Evolutionary conservation across 2,797 vertebrate species (phyloP).

Genomic region (Ceyx erithaca): DNA sequence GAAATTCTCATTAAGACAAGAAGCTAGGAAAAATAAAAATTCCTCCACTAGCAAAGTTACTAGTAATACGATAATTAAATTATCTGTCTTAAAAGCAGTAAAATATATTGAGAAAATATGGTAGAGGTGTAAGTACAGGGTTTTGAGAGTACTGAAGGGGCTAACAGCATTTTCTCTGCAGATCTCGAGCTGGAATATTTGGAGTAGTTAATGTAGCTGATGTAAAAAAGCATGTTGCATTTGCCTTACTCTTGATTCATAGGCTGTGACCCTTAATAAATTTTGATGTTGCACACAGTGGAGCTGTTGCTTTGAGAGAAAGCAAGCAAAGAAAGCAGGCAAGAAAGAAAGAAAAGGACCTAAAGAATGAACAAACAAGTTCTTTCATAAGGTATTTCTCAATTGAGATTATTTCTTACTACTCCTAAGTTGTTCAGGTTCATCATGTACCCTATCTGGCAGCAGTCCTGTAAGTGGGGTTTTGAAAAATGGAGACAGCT

Average conservation of each 20-base stretch:
- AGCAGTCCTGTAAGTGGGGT: not conserved
- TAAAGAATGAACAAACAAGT: conserved; percentile 50
- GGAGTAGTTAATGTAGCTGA: conserved; percentile 17
- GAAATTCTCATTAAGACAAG: conserved; percentile 64
- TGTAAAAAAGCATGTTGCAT: conserved; percentile 11
- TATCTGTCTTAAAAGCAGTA: conserved; percentile 33
- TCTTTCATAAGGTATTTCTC: conserved; percentile 54
- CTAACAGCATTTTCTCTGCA: conserved; percentile 9
- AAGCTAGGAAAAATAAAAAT: conserved; percentile 48
- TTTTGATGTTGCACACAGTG: conserved; percentile 18
- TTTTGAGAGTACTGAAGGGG: not conserved
- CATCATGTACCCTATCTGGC: not conserved
- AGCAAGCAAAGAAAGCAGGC: not conserved
- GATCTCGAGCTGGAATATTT: conserved; percentile 1
- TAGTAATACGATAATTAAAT: conserved; percentile 62
- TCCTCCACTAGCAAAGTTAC: conserved; percentile 13
- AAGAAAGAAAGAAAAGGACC: conserved; percentile 14
- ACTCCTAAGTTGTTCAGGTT: not conserved
- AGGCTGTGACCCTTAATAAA: conserved; percentile 46
- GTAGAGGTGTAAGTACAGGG: not conserved
- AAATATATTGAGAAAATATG: conserved; percentile 28
- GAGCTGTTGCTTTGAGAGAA: conserved; percentile 39
- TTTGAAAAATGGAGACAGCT: not conserved
- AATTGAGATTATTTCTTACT: conserved; percentile 21
- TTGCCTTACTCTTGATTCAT: conserved; percentile 44